Evolutionary conservation across 2,113 vertebrate genomes (phyloP).

Genomic region (Acanthisitta chloris): DNA sequence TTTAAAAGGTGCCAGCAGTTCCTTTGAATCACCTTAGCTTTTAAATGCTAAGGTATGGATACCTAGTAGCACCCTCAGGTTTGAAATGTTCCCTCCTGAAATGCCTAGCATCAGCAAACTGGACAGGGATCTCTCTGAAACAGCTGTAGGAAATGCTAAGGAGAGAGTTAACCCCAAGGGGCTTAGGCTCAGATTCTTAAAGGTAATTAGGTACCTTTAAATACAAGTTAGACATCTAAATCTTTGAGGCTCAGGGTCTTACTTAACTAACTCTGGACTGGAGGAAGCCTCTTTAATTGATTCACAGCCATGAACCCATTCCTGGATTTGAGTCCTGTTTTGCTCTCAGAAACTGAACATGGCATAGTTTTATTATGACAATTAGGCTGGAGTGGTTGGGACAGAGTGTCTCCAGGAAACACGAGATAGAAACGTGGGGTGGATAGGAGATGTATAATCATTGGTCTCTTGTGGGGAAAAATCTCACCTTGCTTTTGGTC

Average conservation of each 20-base stretch:
- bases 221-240: conserved; percentile 59
- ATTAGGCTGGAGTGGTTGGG: fast-evolving
- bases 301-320: not conserved
- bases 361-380: not conserved
- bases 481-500: not conserved
- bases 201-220: conserved; percentile 57
- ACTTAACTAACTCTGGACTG: conserved; percentile 18
- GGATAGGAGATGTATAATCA: not conserved
- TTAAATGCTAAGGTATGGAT: not conserved
- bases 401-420: not conserved
- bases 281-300: conserved; percentile 26
- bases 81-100: not conserved
- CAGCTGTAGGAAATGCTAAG: not conserved
- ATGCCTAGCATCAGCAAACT: not conserved
- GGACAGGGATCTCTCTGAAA: not conserved
- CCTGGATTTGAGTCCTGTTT: not conserved
- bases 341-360: not conserved
- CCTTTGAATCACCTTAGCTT: not conserved
- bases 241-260: conserved; percentile 45
- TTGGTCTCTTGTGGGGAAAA: not conserved
- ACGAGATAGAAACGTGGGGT: not conserved
- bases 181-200: conserved; percentile 44
- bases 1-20: not conserved
- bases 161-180: conserved; percentile 16
- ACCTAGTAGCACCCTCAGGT: not conserved